Evolutionary conservation across 2,888 invertebrate species (phyloP).

Genomic region (Mythimna impura): DNA sequence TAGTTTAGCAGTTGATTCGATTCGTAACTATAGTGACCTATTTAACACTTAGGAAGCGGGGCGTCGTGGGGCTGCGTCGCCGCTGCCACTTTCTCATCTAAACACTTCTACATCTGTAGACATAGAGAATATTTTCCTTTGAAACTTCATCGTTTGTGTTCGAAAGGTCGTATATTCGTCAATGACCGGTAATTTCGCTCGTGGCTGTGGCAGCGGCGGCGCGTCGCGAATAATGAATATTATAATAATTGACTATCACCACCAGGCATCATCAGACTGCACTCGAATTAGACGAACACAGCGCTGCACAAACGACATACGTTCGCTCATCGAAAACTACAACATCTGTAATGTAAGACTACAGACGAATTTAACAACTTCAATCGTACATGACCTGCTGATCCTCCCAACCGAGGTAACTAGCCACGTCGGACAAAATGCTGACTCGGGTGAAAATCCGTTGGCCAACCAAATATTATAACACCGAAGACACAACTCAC

Average conservation of each 20-base stretch:
- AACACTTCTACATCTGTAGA: neutral
- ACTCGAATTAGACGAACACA: conserved; percentile 64
- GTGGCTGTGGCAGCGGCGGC: conserved; percentile 64
- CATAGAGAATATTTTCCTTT: neutral
- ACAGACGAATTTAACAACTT: conserved; percentile 10
- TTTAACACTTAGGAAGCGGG: conserved; percentile 78
- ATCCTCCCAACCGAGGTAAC: neutral
- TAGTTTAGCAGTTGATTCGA: conserved; percentile 82
- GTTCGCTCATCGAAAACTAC: conserved; percentile 38
- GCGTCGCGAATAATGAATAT: conserved; percentile 72
- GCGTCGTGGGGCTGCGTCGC: conserved; percentile 73
- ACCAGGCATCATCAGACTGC: conserved; percentile 68
- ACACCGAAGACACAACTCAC: conserved; percentile 12
- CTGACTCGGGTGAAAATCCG: neutral
- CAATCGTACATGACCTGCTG: neutral
- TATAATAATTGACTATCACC: conserved; percentile 88
- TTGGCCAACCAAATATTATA: conserved; percentile 7
- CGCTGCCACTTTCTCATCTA: conserved; percentile 63
- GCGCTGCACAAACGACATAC: conserved; percentile 56
- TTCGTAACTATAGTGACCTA: conserved; percentile 84
- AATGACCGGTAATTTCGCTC: neutral
- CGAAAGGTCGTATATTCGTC: neutral
- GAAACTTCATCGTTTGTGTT: neutral
- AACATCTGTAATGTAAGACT: neutral
- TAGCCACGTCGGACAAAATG: neutral